Evolutionary conservation across 2,113 vertebrate species (phyloP), one percentile per base, ranked within the genome.

Genomic region (Saguinus imperator): DNA sequence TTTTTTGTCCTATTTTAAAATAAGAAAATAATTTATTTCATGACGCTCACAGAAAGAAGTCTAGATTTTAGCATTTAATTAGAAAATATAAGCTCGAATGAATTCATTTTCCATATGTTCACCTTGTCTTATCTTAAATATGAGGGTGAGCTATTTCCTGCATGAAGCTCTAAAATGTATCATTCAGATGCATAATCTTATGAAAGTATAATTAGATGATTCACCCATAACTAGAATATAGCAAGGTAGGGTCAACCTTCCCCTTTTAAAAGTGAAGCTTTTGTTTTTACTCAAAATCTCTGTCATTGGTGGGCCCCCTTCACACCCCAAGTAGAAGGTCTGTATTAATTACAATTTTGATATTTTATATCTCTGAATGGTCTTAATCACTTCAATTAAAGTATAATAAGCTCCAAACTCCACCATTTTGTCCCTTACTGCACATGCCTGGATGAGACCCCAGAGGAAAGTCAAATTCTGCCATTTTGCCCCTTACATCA

Each of bases 11-110:
- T 40, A 14, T 6, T 68, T 7, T 9, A 82, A 13, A 55, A 85
- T 50, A 3, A 92, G 29, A 86, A 90, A 92, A 72, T 76, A 68
- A 72, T 61, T 52, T 76, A 89, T 68, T 68, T 70, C 18, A 50
- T 35, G 35, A 23, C 25, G 27, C 4, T 21, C 18, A 58, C 1
- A 10, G 23, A 77, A 87, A 82, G 35, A 84, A 76, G 3, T 50
- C 37, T 91, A 18, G 17, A 91, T 50, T 97, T 96, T 66, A 84
- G 43, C 1, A 2, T 50, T 87, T 91, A 87, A 93, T 87, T 72
- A 87, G 43, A 18, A 82, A 48, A 76, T 66, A 35, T 43, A 57
- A 86, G 43, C 40, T 91, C 84, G 8, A 84, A 79, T 66, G 7
- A 93, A 66, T 79, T 93, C 14, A 83, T 87, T 95, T 96, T 37